phyloP scores from a whole-genome alignment of 2,888 invertebrate species.

The Mesoligia furuncula region DNA sequence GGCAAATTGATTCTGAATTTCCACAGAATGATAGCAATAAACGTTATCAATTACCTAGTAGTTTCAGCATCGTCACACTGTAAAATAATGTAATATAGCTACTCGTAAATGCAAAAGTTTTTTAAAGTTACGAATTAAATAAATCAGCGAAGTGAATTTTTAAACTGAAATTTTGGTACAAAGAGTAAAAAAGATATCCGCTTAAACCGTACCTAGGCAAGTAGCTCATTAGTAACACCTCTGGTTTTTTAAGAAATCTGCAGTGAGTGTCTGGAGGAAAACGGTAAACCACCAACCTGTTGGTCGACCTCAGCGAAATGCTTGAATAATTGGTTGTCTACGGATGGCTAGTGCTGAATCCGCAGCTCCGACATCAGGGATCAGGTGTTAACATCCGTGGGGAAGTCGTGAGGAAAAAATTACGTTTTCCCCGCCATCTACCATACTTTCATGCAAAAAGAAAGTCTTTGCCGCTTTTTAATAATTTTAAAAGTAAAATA shows the following conservation, averaged over 20 bases:
- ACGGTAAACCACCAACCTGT: slow-evolving; percentile 82
- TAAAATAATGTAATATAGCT: slow-evolving; percentile 31
- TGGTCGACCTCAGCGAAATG: slow-evolving; percentile 84
- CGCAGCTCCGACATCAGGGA: slow-evolving; percentile 75
- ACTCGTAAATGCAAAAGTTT: slow-evolving; percentile 16
- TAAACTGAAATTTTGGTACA: slow-evolving; percentile 54
- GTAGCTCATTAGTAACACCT: slow-evolving; percentile 73
- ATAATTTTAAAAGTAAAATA: slow-evolving; percentile 50
- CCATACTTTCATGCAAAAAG: slow-evolving; percentile 69
- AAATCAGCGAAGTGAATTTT: slow-evolving; percentile 55
- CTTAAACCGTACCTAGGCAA: slow-evolving; percentile 65
- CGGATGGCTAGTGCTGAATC: slow-evolving; percentile 77
- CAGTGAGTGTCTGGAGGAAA: slow-evolving; percentile 73
- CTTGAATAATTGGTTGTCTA: slow-evolving; percentile 86
- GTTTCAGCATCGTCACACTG: slow-evolving; percentile 34
- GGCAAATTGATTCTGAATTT: slow-evolving; percentile 56
- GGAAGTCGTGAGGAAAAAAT: slow-evolving; percentile 80
- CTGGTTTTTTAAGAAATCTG: slow-evolving; percentile 74
- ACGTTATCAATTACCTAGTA: slow-evolving; percentile 44
- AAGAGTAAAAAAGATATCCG: slow-evolving; percentile 58
- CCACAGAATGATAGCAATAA: slow-evolving; percentile 55
- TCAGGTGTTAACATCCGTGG: slow-evolving; percentile 86
- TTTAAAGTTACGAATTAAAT: slow-evolving; percentile 31
- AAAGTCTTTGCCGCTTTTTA: slow-evolving; percentile 64
- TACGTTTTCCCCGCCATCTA: slow-evolving; percentile 60